These are phyloP conservation scores for Neosilurus mollespiculum DNA, from an alignment of 2,797 vertebrate genomes.

Conservation along the genomic window DNA sequence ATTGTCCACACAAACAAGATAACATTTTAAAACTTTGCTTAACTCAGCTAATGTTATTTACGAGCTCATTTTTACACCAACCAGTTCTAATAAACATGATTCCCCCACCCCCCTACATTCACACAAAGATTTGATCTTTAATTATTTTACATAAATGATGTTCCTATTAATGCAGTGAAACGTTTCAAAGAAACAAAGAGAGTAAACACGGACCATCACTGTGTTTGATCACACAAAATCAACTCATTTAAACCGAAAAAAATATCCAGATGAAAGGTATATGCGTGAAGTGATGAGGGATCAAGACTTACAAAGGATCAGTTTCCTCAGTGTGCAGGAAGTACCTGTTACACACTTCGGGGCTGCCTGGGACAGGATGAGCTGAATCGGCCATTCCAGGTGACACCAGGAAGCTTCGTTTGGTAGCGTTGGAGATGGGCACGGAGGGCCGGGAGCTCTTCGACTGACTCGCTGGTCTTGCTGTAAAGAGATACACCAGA, in stretches of 20 bases:
- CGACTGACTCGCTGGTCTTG: slow-evolving; percentile 82
- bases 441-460: slow-evolving; percentile 86
- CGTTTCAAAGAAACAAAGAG: not conserved
- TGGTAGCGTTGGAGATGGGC: slow-evolving; percentile 95
- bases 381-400: slow-evolving; percentile 73
- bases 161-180: not conserved
- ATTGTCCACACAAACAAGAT: not conserved
- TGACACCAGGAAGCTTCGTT: slow-evolving; percentile 89
- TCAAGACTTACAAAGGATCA: slow-evolving; percentile 80
- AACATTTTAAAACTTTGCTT: not conserved
- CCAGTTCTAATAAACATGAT: not conserved
- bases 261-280: slow-evolving; percentile 1
- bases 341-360: slow-evolving; percentile 84
- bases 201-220: not conserved
- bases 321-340: slow-evolving; percentile 85
- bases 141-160: not conserved
- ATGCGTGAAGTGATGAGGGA: slow-evolving; percentile 10
- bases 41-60: not conserved
- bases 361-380: slow-evolving; percentile 65
- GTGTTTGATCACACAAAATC: not conserved
- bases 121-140: not conserved
- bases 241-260: not conserved
- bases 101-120: not conserved
- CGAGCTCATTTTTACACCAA: not conserved
- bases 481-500: slow-evolving; percentile 62